Evolutionary conservation across 1,140 invertebrate species (phyloP), one percentile per base, ranked within the genome.

Genomic region (Drosophila orena): DNA sequence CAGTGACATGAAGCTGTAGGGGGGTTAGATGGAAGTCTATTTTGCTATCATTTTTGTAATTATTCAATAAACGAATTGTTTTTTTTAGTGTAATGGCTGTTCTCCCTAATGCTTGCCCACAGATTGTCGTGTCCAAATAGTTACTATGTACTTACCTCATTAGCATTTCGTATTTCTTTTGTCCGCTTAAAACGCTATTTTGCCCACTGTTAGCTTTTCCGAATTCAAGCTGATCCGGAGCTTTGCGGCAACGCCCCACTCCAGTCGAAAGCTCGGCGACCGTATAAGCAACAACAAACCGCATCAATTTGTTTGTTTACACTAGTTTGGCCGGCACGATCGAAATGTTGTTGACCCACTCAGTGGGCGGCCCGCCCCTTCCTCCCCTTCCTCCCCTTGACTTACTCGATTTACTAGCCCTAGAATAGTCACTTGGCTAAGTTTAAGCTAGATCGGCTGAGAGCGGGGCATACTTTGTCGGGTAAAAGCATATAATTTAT

Each of bases 231-330:
- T 44, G 43, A 30, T 12, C 22, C 0, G 40, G 73, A 76, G 72
- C 79, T 77, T 73, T 40, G 6, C n/a, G 27, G 12, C 55, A 57
- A 68, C 58, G 54, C 72, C 78, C 73, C 56, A 43, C 46, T 43
- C 37, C 37, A 64, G n/a, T 22, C 5, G 2, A n/a, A 47, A 73
- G 73, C 68, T 81, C 60, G 44, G 15, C 20, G 37, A 8, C 20
- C 38, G 7, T 40, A 40, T 40, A 66, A 55, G 53, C 62, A 53
- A 53, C 60, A 52, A 57, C n/a, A 57, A 56, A 53, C 20, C 43
- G 30, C 30, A 57, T 38, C 17, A 65, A 42, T 61, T 52, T 27
- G 20, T 62, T 74, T 85, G 69, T 88, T 86, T 86, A 86, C 70
- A 78, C 46, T 60, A 68, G 50, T 59, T 76, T 60, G 47, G 54